Evolutionary conservation across 1,140 invertebrate species (phyloP).

Genomic region (Drosophila funebris): DNA sequence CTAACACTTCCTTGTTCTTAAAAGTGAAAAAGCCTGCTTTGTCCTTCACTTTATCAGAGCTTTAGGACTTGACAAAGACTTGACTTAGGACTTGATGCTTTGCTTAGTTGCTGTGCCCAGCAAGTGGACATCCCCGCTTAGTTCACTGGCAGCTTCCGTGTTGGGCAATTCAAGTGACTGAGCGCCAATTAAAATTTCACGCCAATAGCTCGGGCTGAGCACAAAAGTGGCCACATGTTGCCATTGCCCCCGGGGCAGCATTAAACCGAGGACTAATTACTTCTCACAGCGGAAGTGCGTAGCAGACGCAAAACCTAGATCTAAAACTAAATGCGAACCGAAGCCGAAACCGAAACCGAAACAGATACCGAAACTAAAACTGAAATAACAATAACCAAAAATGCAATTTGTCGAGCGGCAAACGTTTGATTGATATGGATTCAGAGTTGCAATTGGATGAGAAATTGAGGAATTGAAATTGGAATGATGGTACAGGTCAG

Average conservation of each 20-base stretch:
- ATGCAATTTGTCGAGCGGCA: slow-evolving; percentile 77
- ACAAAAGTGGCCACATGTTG: slow-evolving; percentile 57
- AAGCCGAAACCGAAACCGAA: slow-evolving; percentile 4
- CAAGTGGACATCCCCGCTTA: slow-evolving; percentile 6
- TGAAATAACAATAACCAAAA: too few relatives aligned
- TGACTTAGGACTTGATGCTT: too few relatives aligned
- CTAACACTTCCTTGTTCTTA: too few relatives aligned
- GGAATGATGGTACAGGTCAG: slow-evolving; percentile 29
- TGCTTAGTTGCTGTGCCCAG: not conserved
- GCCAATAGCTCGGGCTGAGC: slow-evolving; percentile 61
- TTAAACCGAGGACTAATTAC: slow-evolving; percentile 61
- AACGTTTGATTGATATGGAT: slow-evolving; percentile 80
- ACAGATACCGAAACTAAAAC: too few relatives aligned
- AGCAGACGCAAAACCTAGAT: slow-evolving; percentile 1
- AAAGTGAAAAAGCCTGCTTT: too few relatives aligned
- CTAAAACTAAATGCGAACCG: not conserved
- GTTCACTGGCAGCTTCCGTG: slow-evolving; percentile 5
- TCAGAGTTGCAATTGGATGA: slow-evolving; percentile 37
- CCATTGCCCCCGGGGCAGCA: slow-evolving; percentile 24
- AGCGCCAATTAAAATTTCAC: slow-evolving; percentile 77
- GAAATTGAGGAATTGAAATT: slow-evolving; percentile 4
- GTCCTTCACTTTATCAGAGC: too few relatives aligned
- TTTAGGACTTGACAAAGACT: too few relatives aligned
- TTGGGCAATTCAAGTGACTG: not conserved
- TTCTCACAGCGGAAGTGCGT: slow-evolving; percentile 47